A percentile compares a stretch with the other conserved stretches of the same genome.
Evolutionary conservation across 2,113 vertebrate genomes (phyloP).

Genomic region (Clarias gariepinus): DNA sequence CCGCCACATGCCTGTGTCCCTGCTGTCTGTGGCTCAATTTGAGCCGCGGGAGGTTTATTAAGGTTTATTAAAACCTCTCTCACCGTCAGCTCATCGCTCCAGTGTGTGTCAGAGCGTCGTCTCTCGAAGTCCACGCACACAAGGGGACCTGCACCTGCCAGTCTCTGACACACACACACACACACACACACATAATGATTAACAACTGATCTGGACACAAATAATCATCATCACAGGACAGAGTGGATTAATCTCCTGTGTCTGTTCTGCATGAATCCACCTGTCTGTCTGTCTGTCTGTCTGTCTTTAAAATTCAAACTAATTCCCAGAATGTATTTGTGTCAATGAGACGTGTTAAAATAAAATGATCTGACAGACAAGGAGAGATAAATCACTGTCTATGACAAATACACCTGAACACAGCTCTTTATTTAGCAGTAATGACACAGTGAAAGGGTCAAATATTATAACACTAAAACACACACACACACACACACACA

Average conservation of each 20-base stretch:
- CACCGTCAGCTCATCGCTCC: slow-evolving; percentile 45
- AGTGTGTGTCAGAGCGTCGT: slow-evolving; percentile 45
- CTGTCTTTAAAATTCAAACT: too few relatives aligned
- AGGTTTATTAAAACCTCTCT: slow-evolving; percentile 18
- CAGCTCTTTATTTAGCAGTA: neutral
- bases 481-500: neutral
- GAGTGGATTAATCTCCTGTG: too few relatives aligned
- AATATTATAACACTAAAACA: neutral
- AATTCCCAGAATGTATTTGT: too few relatives aligned
- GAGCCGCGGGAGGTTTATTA: neutral
- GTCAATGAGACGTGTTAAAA: too few relatives aligned
- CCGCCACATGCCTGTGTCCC: slow-evolving; percentile 13
- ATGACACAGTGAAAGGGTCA: too few relatives aligned
- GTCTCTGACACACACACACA: neutral
- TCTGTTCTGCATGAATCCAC: too few relatives aligned
- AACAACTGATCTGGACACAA: neutral
- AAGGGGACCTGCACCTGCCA: slow-evolving; percentile 38
- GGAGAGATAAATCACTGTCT: neutral
- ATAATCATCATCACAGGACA: neutral
- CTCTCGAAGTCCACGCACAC: slow-evolving; percentile 48
- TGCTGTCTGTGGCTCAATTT: neutral
- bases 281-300: too few relatives aligned
- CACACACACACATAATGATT: neutral
- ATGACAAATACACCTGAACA: neutral
- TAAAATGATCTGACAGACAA: too few relatives aligned